A percentile compares a stretch with the other conserved stretches of the same genome.
These are phyloP conservation scores for Theretra japonica DNA, from an alignment of 2,888 invertebrate species.

Conservation along the genomic window DNA sequence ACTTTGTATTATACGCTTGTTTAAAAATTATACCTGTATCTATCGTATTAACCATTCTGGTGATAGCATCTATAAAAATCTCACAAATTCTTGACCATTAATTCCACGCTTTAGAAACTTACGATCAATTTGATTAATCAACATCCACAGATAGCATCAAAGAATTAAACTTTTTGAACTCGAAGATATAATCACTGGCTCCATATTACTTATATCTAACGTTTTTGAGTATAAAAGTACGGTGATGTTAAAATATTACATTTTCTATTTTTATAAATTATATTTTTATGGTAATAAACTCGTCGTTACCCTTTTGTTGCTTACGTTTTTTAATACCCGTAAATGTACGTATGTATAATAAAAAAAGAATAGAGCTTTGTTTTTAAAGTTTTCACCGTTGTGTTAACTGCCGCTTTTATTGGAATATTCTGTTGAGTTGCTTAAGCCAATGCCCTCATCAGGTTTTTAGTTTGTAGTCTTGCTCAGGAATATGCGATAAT, in stretches of 20 bases:
- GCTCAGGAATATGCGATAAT: not conserved
- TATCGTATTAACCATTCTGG: not conserved
- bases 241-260: slow-evolving; percentile 6
- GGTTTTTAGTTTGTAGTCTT: slow-evolving; percentile 10
- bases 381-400: slow-evolving; percentile 3
- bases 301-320: not conserved
- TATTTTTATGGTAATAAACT: slow-evolving; percentile 19
- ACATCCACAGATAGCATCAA: slow-evolving; percentile 36
- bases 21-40: not conserved
- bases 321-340: slow-evolving; percentile 9
- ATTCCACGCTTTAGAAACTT: slow-evolving; percentile 3
- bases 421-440: slow-evolving; percentile 2
- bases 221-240: slow-evolving; percentile 20
- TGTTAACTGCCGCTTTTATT: slow-evolving; percentile 10
- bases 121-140: slow-evolving; percentile 33
- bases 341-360: not conserved
- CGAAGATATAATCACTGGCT: slow-evolving; percentile 19
- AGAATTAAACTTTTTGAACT: slow-evolving; percentile 30
- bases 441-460: slow-evolving; percentile 7
- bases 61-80: not conserved
- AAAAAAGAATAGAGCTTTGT: not conserved
- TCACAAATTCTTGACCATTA: not conserved
- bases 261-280: slow-evolving; percentile 21
- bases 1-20: too few species aligned
- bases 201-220: slow-evolving; percentile 15